Conservation (phyloP, 2,797 vertebrate species). For the Oreonectes daqikongensis region DNA sequence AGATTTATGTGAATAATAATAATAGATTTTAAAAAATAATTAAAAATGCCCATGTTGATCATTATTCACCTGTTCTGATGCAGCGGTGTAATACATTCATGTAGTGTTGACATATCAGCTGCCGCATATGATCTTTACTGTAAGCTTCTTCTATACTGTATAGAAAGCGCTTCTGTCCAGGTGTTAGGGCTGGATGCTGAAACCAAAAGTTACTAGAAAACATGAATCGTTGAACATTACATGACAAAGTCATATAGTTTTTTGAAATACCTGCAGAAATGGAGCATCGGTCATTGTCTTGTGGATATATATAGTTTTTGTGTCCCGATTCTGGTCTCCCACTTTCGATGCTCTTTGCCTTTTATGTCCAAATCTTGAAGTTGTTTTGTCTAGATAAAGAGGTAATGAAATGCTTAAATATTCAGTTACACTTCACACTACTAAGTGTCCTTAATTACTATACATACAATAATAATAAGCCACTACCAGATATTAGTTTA, state of each 20-base stretch:
- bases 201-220: neutral
- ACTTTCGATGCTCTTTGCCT: neutral
- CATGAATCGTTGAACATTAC: neutral
- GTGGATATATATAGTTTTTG: constrained; percentile 47
- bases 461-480: neutral
- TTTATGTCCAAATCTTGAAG: neutral
- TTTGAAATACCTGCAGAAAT: constrained; percentile 62
- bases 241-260: neutral
- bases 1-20: neutral
- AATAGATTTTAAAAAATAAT: neutral
- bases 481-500: neutral
- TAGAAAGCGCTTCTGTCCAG: constrained; percentile 75
- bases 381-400: constrained; percentile 23
- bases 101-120: constrained; percentile 74
- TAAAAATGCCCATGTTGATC: neutral
- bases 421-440: neutral
- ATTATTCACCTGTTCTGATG: constrained; percentile 57
- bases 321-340: constrained; percentile 13
- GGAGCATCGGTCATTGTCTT: constrained; percentile 55
- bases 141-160: constrained; percentile 68
- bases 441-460: neutral
- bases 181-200: constrained; percentile 73
- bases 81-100: constrained; percentile 69
- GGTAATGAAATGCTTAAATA: neutral
- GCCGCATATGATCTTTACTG: constrained; percentile 65